Evolutionary conservation across 2,888 invertebrate species (phyloP), one percentile per base, ranked within the genome.

Genomic region (Drosophila multiciliata): DNA sequence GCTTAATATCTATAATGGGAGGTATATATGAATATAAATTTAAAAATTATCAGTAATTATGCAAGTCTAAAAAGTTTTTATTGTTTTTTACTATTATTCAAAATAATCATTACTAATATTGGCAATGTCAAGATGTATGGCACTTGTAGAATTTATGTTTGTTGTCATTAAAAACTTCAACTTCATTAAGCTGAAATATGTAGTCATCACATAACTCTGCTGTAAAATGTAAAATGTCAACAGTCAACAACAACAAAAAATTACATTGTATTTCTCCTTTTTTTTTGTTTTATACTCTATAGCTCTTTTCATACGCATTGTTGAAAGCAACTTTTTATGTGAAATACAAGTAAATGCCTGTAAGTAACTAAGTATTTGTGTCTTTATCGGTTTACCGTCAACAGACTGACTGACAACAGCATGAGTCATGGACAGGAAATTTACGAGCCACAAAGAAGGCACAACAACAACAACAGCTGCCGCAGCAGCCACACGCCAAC

Each of bases 341-440:
- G 45, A 64, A 68, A 35, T 45, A 55, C 61, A 66, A 35, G 35
- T 40, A 29, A 52, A 36, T 45, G 1, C 52, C 23, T 38, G 29
- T 62, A 15, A 32, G 29, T 59, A 9, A 50, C 50, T 60, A 29
- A 60, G 65, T 79, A 72, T 87, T 73, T 83, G 71, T 75, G 72
- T 84, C 70, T 85, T 82, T 87, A 80, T 78, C 82, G 65, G 53
- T 78, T 64, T 69, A 45, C 64, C 59, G 59, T 58, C 63, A 57
- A 36, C 84, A 68, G 82, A 48, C 84, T 70, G 82, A 54, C 63
- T 45, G 80, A 60, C 77, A 58, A 61, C 38, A 48, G 61, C 35
- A 78, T 87, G 87, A 87, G 57, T 87, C 87, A 87, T 68, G 61
- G 67, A 72, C 90, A 87, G 90, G 87, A 87, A 90, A 85, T 84